Evolutionary conservation across 2,888 invertebrate genomes (phyloP).

Genomic region (Plebejus argus): DNA sequence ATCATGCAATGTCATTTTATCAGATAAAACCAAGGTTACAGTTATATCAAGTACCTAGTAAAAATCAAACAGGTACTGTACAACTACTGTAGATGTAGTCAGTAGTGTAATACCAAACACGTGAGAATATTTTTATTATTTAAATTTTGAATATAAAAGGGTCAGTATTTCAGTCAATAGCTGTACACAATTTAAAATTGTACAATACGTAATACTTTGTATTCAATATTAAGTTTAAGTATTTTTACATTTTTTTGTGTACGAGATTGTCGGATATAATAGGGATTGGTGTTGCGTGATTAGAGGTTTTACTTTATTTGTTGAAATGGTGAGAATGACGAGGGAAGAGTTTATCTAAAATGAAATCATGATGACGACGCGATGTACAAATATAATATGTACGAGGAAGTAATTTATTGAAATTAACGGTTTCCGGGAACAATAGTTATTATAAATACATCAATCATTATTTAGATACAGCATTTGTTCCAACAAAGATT

Average conservation of each 20-base stretch:
- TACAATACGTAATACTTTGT: too few species aligned
- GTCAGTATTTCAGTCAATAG: too few species aligned
- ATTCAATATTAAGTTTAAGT: not conserved
- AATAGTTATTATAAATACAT: not conserved
- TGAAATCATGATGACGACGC: not conserved
- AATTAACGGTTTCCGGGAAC: not conserved
- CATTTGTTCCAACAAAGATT: not conserved
- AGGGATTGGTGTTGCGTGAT: not conserved
- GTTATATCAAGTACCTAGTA: conserved; percentile 17
- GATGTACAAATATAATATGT: not conserved
- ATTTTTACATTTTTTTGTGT: too few species aligned
- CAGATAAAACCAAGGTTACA: conserved; percentile 26
- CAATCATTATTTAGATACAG: not conserved
- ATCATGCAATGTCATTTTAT: conserved; percentile 25
- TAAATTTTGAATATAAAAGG: not conserved
- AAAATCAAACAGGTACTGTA: not conserved
- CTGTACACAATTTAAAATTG: too few species aligned
- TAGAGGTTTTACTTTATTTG: not conserved
- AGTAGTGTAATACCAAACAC: not conserved
- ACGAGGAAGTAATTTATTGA: not conserved
- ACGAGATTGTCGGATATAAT: not conserved
- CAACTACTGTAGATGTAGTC: not conserved
- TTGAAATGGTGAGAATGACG: not conserved
- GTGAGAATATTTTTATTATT: not conserved
- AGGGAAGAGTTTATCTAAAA: not conserved